Base-by-base conservation (phyloP, 30 jellyfish, hydroid and myxozoan genomes). In the Turritopsis rubra region DNA sequence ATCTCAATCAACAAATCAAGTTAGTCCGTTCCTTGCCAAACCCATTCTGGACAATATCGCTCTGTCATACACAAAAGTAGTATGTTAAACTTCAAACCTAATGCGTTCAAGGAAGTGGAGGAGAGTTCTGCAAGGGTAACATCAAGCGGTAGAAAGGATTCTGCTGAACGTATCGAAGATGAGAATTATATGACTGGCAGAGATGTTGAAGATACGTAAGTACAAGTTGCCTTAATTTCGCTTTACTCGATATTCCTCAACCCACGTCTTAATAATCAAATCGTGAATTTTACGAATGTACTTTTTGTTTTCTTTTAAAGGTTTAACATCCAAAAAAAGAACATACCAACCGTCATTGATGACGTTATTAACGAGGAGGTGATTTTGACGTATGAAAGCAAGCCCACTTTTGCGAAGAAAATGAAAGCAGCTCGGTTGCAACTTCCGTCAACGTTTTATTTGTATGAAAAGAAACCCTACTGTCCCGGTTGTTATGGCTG, bases 401-500 rank as follows among this genome's bases (percentile, higher is more conserved):
- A 83, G 25, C 95, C 98, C 4, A 28, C 95, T 18, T 81, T 81
- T 30, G 93, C 89, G 30, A 87, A 88, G 52, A 90, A 90, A 25
- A 88, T 88, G 23, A 84, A 82, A 60, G 96, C 98, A 16, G 72
- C 88, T 18, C 88, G 95, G 7, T 72, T 92, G 29, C 94, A 29
- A 81, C 93, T 92, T 17, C 96, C 98, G 19, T 60, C 94, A 18
- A 81, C 91, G 21, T 92, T 87, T 54, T 91, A 29, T 71, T 60
- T 80, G 53, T 80, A 80, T 60, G 84, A 80, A 80, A 21, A n/a
- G 29, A 52, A 76, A 5, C 54, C 75, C 5, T 20, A 19, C 19
- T 76, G 84, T 52, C 54, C 84, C 28, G 84, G 84, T 9, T 76
- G 84, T 28, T 27, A 28, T 76, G 84, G 84, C 24, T 76, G 84